Base-by-base conservation (phyloP, 1,140 invertebrate species). In the Pachypsylla venusta region DNA sequence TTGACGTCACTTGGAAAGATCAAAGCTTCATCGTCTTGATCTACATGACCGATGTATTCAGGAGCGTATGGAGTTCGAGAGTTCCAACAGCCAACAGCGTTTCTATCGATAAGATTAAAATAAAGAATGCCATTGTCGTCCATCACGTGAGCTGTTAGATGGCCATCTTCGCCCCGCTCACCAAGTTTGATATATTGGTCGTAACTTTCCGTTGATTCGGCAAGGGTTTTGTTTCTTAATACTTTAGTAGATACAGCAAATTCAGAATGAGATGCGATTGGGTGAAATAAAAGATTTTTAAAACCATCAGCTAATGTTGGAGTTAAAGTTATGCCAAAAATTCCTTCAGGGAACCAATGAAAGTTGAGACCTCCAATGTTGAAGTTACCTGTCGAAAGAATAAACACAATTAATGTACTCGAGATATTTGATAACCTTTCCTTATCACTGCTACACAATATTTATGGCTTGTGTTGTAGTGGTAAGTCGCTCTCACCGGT, bases 41-140 rank as follows among this genome's bases (percentile, higher is more conserved):
- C 85, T 4, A 83, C 79, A 16, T 87, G 69, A 12, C 75, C 84
- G 16, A 66, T 63, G 27, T 62, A 63, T 14, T 64, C 60, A 2
- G 57, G 55, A n/a, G 16, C 54, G 56, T 83, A 84, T 0, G 81
- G 79, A 54, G 79, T 71, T 2, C 71, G 70, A 0, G 79, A 81
- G 64, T 85, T 84, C 86, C 86, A 89, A 66, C 86, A 89, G 12
- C 85, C 86, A 1, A 89, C 76, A 1, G 82, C 81, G 62, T 88
- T 88, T 64, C 82, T 81, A 68, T 88, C 85, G 54, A 89, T 79
- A 42, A 88, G 71, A 69, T 81, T 86, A 67, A 81, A 87, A 35
- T 87, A 76, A 70, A 86, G 81, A 1, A 89, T 69, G 13, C 85
- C 85, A 27, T 79, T 70, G 16, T 53, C 79, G 63, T 81, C 80